Evolutionary conservation across 2,888 invertebrate species (phyloP).

Genomic region (Mamestra brassicae): DNA sequence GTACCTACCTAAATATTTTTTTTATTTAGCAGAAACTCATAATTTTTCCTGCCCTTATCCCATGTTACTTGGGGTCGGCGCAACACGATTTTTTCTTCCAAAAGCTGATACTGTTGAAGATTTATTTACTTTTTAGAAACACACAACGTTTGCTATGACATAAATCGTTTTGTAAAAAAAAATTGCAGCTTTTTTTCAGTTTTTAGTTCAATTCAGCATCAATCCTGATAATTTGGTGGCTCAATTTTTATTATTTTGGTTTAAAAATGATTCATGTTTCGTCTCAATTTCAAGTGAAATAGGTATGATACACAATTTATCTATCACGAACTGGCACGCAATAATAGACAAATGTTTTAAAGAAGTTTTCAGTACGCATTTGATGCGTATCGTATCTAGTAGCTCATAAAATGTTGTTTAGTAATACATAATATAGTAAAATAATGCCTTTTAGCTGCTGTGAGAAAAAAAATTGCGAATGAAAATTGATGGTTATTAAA

Average conservation of each 20-base stretch:
- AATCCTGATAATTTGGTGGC: background rate
- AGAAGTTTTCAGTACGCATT: background rate
- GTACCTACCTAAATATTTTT: too few relatives aligned
- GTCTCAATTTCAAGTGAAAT: background rate
- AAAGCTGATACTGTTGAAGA: too few relatives aligned
- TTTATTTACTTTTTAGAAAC: background rate
- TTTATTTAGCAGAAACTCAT: too few relatives aligned
- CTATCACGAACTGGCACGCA: slow-evolving; percentile 2
- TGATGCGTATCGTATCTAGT: background rate
- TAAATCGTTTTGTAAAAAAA: background rate
- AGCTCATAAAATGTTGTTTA: background rate
- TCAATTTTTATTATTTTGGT: too few relatives aligned
- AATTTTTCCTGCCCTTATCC: too few relatives aligned
- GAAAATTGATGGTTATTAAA: too few relatives aligned
- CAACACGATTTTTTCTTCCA: too few relatives aligned
- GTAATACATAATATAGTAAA: too few relatives aligned
- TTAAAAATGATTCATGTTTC: slow-evolving; percentile 1
- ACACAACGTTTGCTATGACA: background rate
- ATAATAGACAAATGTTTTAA: background rate
- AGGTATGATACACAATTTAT: background rate
- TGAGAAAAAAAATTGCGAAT: too few relatives aligned
- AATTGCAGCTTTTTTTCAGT: background rate
- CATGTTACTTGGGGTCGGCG: too few relatives aligned
- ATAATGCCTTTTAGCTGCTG: too few relatives aligned
- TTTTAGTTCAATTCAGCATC: background rate